Base-by-base conservation (phyloP, 2,113 vertebrate species). In the Centrocercus urophasianus region DNA sequence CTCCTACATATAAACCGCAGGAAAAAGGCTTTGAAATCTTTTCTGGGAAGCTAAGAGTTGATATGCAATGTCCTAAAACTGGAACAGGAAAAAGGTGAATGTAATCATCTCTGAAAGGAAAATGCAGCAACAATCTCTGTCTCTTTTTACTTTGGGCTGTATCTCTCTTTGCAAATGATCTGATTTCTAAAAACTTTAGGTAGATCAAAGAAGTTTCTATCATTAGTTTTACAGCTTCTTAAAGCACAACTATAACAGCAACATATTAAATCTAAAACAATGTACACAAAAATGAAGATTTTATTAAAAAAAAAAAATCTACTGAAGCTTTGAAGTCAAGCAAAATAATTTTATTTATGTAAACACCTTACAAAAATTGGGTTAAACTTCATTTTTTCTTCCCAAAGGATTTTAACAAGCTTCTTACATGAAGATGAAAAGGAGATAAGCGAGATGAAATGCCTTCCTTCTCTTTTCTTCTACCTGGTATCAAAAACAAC, bases 271-370 rank as follows among this genome's bases (percentile, higher is more conserved):
- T 56, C 25, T 88, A 48, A 72, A 88, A 74, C 72, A 78, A 82
- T 17, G 27, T 54, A 69, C 15, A 89, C 3, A 83, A 92, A 90
- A 94, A 36, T 13, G 0, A 92, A 14, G 17, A 21, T 2, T 81
- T 92, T 86, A 52, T 81, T 92, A 78, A 48, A 67, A 47, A 38
- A 38, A 38, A 38, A 38, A 92, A 81, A 61, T 59, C 40, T 21
- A 74, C 43, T 88, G 43, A 82, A 42, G n/a, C 92, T 96, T 92
- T 96, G 93, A 96, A 94, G 92, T 92, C 45, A 84, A 78, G 30
- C 25, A 81, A 92, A 93, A 42, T 59, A 87, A 61, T 76, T 85
- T 95, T 69, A 87, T 82, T 96, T 93, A 84, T 83, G 82, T 92
- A 92, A 95, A 64, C 43, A 86, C 61, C 57, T 90, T 76, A 73